Evolutionary conservation across 2,113 vertebrate genomes (phyloP).

Genomic region (Aviceda subcristata): DNA sequence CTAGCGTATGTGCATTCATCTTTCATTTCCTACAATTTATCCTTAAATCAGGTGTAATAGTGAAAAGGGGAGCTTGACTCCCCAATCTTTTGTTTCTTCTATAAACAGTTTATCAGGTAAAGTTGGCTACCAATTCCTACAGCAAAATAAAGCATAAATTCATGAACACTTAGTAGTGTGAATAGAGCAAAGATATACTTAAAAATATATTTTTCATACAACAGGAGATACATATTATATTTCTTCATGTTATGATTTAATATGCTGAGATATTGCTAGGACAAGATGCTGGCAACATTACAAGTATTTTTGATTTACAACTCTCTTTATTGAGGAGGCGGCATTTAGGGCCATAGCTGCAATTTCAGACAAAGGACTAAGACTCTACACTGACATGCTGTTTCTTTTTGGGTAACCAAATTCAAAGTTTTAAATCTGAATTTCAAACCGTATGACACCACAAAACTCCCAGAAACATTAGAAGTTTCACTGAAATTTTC

Average conservation of each 20-base stretch:
- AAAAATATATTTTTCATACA: neutral
- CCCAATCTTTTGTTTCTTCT: neutral
- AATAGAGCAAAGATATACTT: neutral
- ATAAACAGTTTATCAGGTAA: neutral
- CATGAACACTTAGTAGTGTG: neutral
- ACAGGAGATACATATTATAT: neutral
- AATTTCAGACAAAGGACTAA: neutral
- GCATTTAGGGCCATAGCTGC: neutral
- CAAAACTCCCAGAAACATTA: neutral
- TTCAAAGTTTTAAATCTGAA: neutral
- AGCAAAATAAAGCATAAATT: neutral
- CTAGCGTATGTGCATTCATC: neutral
- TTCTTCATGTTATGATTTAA: constrained; percentile 20
- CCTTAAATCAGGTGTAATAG: neutral
- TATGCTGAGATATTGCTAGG: neutral
- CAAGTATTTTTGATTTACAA: constrained; percentile 2
- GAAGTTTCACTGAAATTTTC: neutral
- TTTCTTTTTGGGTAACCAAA: neutral
- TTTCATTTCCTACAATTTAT: neutral
- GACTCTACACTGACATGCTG: neutral
- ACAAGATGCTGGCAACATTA: neutral
- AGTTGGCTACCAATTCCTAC: neutral
- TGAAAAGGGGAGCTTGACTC: neutral
- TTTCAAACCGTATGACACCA: neutral
- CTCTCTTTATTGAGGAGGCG: neutral